Evolutionary conservation across 2,797 vertebrate species (phyloP), one percentile per base, ranked within the genome.

Genomic region (Gallinago solitaria): DNA sequence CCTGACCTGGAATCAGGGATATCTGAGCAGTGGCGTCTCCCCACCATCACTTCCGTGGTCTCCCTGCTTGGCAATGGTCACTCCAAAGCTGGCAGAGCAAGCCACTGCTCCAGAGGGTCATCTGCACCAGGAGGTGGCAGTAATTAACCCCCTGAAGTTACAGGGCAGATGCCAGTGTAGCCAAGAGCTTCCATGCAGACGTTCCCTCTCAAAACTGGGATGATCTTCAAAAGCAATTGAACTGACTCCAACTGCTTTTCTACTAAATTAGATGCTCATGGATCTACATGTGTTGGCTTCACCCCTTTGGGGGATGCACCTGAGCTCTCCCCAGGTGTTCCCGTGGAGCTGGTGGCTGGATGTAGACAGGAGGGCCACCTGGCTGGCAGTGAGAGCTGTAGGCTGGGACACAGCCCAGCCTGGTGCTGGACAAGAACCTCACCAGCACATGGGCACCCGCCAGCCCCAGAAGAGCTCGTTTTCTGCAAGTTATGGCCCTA

Each of bases 251-350:
- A 27, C 12, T 48, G 21, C 61, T 37, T n/a, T 23, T 24, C 47
- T 64, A 9, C 37, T 73, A 20, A 61, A 47, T 16, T 6, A 60
- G 61, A 20, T 5, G 19, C 20, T 33, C 2, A 1, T 5, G 20
- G 33, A 81, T 7, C 53, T 47, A 9, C 0, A 0, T 17, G 67
- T 0, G 0, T 4, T 50, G 54, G 32, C 71, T 76, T 65, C 59
- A 69, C 17, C 35, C 6, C 39, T 39, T 27, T 60, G 43, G 61
- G 78, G 63, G 51, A 70, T 21, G 53, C 6, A 45, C 5, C 37
- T 8, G 3, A 83, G 50, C 25, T 54, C 37, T 35, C 27, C n/a
- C 11, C 7, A 0, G 3, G 32, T 4, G 41, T 16, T 83, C 33
- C 64, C 3, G 0, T 6, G 33, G 9, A 41, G 51, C 50, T 0